These are phyloP conservation scores for Drosophila niveifrons DNA, from an alignment of 2,888 invertebrate genomes.

Conservation along the genomic window DNA sequence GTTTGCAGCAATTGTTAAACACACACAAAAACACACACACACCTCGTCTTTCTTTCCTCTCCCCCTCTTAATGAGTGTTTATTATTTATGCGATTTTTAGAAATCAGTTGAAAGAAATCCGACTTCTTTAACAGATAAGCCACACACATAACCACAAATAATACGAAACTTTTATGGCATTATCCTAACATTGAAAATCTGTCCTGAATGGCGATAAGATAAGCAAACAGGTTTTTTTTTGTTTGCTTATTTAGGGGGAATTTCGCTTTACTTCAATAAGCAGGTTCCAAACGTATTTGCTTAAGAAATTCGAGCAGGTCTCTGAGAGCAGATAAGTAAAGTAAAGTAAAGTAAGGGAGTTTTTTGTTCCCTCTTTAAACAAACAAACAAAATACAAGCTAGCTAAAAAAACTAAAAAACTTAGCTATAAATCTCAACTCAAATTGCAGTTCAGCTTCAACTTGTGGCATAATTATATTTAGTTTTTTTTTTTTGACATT, in stretches of 20 bases:
- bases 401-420: not conserved
- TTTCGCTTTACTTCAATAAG: not conserved
- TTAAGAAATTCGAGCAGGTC: not conserved
- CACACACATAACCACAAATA: not conserved
- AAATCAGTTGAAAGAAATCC: not conserved
- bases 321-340: not conserved
- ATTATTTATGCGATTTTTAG: not conserved
- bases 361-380: not conserved
- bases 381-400: not conserved
- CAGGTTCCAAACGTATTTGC: not conserved
- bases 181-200: not conserved
- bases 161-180: not conserved
- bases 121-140: conserved; percentile 2
- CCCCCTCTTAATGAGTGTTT: conserved; percentile 6
- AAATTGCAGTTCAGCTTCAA: not conserved
- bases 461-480: conserved; percentile 16
- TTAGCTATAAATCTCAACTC: conserved; percentile 3
- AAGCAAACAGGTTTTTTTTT: not conserved
- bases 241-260: not conserved
- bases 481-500: conserved; percentile 19
- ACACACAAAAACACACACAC: not conserved
- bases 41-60: not conserved
- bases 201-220: not conserved
- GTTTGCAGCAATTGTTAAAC: conserved; percentile 6
- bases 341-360: not conserved